Percentiles rank a stretch among this genome's conserved stretches.
phyloP scores from a whole-genome alignment of 2,888 invertebrate species.

The Drosophila atroscutellata region DNA sequence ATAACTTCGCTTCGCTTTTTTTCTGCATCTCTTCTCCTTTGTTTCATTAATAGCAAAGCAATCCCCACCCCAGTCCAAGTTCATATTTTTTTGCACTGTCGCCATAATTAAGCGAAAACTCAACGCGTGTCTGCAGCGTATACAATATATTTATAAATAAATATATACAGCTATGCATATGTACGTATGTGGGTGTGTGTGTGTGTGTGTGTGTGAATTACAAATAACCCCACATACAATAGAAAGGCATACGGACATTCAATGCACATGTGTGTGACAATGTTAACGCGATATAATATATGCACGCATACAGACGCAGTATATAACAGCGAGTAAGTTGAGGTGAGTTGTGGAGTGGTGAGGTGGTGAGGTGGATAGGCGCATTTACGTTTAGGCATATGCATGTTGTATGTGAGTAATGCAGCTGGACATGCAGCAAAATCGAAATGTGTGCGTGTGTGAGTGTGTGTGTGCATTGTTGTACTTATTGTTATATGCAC shows the following conservation, averaged over 20 bases:
- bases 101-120: not conserved
- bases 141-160: not conserved
- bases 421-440: not conserved
- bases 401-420: not conserved
- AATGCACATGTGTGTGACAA: not conserved
- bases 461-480: not conserved
- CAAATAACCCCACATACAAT: not conserved
- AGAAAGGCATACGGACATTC: not conserved
- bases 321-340: not conserved
- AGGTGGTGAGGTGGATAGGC: not conserved
- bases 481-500: not conserved
- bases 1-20: not conserved
- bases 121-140: not conserved
- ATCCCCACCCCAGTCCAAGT: not conserved
- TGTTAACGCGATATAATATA: conserved; percentile 1
- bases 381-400: not conserved
- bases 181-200: not conserved
- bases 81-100: not conserved
- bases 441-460: not conserved
- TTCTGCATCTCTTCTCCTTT: not conserved
- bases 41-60: not conserved
- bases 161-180: not conserved
- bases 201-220: not conserved
- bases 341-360: not conserved
- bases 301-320: not conserved